A percentile compares a stretch with the other conserved stretches of the same genome.
Evolutionary conservation across 1,140 invertebrate genomes (phyloP).

Genomic region (Melipona quadrifasciata): DNA sequence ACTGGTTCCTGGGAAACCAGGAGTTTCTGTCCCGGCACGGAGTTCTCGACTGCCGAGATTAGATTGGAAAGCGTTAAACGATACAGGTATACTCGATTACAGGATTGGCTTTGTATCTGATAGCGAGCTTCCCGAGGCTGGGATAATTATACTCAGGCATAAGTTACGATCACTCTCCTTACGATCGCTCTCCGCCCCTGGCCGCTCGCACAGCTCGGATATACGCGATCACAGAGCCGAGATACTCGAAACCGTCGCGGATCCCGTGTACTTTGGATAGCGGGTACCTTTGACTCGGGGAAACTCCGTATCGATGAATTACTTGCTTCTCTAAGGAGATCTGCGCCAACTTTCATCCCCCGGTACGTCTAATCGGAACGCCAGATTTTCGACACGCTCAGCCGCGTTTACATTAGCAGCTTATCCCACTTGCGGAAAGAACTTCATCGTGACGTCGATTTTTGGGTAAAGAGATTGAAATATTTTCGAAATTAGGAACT

Average conservation of each 20-base stretch:
- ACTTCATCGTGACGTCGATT: not conserved
- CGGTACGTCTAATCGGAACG: not conserved
- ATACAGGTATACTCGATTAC: not conserved
- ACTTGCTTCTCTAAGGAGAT: not conserved
- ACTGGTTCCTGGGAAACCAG: too few species aligned
- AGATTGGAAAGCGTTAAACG: not conserved
- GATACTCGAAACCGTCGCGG: not conserved
- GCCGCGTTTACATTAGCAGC: not conserved
- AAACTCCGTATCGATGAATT: not conserved
- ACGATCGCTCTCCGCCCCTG: not conserved
- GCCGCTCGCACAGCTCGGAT: not conserved
- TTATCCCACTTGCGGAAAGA: too few species aligned
- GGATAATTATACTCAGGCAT: not conserved
- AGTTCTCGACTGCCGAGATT: constrained; percentile 1
- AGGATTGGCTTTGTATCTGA: not conserved
- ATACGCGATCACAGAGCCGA: too few species aligned
- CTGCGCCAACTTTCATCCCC: not conserved
- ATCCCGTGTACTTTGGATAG: not conserved
- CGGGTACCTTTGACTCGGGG: not conserved
- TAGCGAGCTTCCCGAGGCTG: not conserved
- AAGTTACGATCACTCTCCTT: not conserved
- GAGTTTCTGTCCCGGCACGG: not conserved
- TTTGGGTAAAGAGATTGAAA: not conserved
- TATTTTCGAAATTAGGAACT: too few species aligned
- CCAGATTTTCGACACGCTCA: not conserved